These are phyloP conservation scores for Melanotaenia nigrans DNA, from an alignment of 2,797 vertebrate species.

Conservation along the genomic window DNA sequence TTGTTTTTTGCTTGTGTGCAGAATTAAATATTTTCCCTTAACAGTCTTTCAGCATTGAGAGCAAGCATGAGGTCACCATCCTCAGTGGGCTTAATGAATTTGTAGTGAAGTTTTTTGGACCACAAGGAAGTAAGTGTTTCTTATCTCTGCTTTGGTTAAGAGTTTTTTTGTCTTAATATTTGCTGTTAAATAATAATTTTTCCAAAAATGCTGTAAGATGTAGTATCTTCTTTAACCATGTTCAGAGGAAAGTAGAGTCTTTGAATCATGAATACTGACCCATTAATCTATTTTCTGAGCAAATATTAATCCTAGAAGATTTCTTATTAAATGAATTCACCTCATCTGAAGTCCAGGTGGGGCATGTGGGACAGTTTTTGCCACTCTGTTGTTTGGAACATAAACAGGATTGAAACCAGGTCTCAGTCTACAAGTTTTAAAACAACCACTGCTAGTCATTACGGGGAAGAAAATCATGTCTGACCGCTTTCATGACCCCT, in stretches of 20 bases:
- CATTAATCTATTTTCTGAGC: neutral
- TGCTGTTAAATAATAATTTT: neutral
- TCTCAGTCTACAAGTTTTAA: conserved; percentile 30
- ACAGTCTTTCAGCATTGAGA: conserved; percentile 90
- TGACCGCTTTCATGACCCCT: conserved; percentile 41
- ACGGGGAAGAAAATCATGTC: conserved; percentile 43
- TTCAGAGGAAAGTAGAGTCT: neutral
- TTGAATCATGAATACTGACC: too few relatives aligned
- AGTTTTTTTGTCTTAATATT: neutral
- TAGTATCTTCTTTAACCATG: neutral
- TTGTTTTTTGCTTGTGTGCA: conserved; percentile 13
- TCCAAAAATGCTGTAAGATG: neutral
- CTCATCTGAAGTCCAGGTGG: conserved; percentile 3
- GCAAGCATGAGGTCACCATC: conserved; percentile 98
- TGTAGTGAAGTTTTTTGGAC: conserved; percentile 99
- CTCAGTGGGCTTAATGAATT: conserved; percentile 99
- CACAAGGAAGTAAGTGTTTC: conserved; percentile 96
- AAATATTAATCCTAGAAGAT: neutral
- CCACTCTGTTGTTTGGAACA: conserved; percentile 22
- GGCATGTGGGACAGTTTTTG: neutral
- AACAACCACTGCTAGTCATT: conserved; percentile 40
- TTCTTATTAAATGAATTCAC: neutral
- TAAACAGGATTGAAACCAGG: conserved; percentile 42
- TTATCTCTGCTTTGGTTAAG: conserved; percentile 7
- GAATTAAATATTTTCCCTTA: conserved; percentile 60